These are phyloP conservation scores for Ibidorhyncha struthersii DNA, from an alignment of 2,113 vertebrate species.

Conservation along the genomic window DNA sequence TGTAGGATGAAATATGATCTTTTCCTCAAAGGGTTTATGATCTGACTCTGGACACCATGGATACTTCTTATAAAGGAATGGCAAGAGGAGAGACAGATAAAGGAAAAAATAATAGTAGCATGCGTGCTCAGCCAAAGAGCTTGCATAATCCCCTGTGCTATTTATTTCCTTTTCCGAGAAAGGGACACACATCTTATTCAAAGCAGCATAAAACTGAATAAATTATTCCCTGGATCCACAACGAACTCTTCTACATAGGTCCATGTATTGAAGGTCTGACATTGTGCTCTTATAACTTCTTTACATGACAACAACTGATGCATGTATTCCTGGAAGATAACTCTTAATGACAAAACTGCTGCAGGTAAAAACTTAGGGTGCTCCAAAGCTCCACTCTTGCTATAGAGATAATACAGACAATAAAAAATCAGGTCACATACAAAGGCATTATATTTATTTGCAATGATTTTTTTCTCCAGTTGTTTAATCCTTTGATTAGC, in stretches of 20 bases:
- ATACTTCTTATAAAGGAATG: background rate
- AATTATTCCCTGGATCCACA: background rate
- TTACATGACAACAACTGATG: background rate
- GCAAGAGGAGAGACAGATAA: background rate
- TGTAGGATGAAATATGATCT: background rate
- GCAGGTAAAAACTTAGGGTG: background rate
- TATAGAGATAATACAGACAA: background rate
- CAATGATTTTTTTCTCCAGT: background rate
- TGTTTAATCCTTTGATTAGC: background rate
- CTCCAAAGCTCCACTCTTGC: background rate
- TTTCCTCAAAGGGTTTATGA: background rate
- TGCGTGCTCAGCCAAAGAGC: background rate
- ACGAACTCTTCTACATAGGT: background rate
- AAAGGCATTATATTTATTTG: background rate
- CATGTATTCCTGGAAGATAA: background rate
- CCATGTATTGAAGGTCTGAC: background rate
- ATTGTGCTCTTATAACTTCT: background rate
- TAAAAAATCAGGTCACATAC: background rate
- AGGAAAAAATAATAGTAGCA: background rate
- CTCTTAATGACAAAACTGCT: background rate
- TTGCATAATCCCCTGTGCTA: background rate
- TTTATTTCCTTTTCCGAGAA: background rate
- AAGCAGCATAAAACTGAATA: background rate
- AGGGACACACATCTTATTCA: background rate
- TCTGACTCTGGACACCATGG: background rate